Evolutionary conservation across 2,888 invertebrate species (phyloP).

Genomic region (Lissonota sp.): DNA sequence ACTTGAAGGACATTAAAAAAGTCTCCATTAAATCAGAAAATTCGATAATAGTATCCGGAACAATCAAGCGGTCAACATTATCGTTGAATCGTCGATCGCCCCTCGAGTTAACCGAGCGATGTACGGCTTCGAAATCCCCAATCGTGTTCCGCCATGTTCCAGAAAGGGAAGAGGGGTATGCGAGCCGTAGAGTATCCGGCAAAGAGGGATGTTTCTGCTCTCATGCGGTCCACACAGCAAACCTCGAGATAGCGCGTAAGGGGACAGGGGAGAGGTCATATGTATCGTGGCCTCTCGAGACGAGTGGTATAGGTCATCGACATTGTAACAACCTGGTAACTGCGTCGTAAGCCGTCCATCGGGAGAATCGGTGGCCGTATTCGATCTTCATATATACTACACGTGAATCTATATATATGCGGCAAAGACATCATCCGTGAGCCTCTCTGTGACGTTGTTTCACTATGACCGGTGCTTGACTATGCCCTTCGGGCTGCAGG

Average conservation of each 20-base stretch:
- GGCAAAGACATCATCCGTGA: constrained; percentile 21
- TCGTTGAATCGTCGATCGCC: too few relatives aligned
- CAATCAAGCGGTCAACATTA: too few relatives aligned
- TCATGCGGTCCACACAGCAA: not conserved
- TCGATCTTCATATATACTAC: too few relatives aligned
- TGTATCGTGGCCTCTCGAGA: constrained; percentile 71
- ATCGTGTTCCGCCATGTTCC: constrained; percentile 60
- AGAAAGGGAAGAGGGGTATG: not conserved
- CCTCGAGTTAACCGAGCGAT: constrained; percentile 66
- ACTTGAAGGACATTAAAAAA: too few relatives aligned
- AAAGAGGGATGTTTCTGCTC: constrained; percentile 12
- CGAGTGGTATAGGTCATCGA: constrained; percentile 76
- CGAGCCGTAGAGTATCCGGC: not conserved
- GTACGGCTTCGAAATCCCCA: constrained; percentile 59
- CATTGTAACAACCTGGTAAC: constrained; percentile 80
- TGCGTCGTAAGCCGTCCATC: constrained; percentile 79
- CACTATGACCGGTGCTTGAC: constrained; percentile 17
- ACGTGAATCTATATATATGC: too few relatives aligned
- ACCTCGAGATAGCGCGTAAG: not conserved
- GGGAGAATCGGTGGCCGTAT: constrained; percentile 68
- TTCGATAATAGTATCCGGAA: too few relatives aligned
- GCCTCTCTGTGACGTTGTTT: not conserved
- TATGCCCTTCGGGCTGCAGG: constrained; percentile 23
- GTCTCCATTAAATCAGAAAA: too few relatives aligned
- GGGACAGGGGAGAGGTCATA: not conserved